These are phyloP conservation scores for Cochlearius cochlearius DNA, from an alignment of 2,113 vertebrate genomes.

Conservation along the genomic window DNA sequence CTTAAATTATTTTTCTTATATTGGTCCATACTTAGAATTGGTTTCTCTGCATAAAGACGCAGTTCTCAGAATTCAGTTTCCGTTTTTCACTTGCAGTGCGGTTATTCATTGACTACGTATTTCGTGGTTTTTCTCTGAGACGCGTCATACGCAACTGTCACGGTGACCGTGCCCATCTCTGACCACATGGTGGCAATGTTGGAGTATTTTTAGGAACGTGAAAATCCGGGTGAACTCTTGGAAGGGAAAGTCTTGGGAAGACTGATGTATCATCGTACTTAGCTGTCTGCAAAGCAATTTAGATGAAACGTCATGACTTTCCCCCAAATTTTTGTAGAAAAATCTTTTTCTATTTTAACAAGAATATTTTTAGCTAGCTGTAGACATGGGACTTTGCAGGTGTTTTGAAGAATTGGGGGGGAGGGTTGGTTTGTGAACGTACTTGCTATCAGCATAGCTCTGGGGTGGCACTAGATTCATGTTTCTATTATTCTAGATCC, in stretches of 20 bases:
- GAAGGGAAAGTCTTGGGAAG: neutral
- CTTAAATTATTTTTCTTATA: neutral
- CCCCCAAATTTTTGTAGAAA: conserved; percentile 4
- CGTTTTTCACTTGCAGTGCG: neutral
- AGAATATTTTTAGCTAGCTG: conserved; percentile 52
- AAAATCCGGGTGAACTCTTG: neutral
- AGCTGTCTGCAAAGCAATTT: neutral
- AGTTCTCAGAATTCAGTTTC: neutral
- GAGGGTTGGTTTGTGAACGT: neutral
- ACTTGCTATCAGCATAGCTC: neutral
- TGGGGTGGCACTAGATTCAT: neutral
- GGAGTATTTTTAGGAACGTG: neutral
- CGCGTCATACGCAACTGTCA: neutral
- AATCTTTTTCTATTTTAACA: conserved; percentile 57
- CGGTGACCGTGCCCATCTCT: neutral
- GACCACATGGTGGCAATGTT: conserved; percentile 68
- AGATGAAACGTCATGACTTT: neutral
- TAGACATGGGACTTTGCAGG: neutral
- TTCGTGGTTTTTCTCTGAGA: neutral
- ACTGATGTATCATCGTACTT: neutral
- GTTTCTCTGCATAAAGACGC: neutral
- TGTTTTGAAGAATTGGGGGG: neutral
- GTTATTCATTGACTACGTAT: neutral
- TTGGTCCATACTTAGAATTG: neutral
- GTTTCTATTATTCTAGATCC: neutral